Conservation (phyloP, 2,797 vertebrate genomes). For the Scomberomorus guttatus region DNA sequence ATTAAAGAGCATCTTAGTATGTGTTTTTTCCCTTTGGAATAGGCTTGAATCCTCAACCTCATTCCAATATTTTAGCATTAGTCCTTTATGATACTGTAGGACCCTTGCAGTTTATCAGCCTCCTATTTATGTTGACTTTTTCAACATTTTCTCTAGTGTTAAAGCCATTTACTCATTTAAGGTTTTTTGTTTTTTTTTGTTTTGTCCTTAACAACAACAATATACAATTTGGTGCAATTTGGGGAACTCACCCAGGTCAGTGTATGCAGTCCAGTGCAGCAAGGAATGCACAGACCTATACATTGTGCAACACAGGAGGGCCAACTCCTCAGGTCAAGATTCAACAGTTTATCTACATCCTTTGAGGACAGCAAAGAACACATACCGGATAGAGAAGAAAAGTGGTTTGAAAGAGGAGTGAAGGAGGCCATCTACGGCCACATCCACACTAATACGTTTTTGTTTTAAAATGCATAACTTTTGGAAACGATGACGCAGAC, state of each 20-base stretch:
- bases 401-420: too few relatives aligned
- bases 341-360: too few relatives aligned
- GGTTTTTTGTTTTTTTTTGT: neutral
- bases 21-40: slow-evolving; percentile 21
- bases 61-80: slow-evolving; percentile 15
- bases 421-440: too few relatives aligned
- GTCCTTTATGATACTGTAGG: slow-evolving; percentile 3
- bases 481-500: too few relatives aligned
- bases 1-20: slow-evolving; percentile 16
- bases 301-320: too few relatives aligned
- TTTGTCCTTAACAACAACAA: neutral
- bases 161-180: neutral
- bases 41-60: slow-evolving; percentile 5
- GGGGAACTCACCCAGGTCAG: neutral
- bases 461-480: too few relatives aligned
- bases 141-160: neutral
- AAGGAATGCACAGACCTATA: too few relatives aligned
- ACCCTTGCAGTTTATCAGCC: slow-evolving; percentile 32
- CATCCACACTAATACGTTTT: too few relatives aligned
- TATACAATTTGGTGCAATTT: neutral
- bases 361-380: too few relatives aligned
- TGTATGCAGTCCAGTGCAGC: too few relatives aligned
- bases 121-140: slow-evolving; percentile 7
- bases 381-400: too few relatives aligned
- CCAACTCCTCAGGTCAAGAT: too few relatives aligned